Conservation (phyloP, 2,888 invertebrate genomes). For the Coleophora flavipennella region DNA sequence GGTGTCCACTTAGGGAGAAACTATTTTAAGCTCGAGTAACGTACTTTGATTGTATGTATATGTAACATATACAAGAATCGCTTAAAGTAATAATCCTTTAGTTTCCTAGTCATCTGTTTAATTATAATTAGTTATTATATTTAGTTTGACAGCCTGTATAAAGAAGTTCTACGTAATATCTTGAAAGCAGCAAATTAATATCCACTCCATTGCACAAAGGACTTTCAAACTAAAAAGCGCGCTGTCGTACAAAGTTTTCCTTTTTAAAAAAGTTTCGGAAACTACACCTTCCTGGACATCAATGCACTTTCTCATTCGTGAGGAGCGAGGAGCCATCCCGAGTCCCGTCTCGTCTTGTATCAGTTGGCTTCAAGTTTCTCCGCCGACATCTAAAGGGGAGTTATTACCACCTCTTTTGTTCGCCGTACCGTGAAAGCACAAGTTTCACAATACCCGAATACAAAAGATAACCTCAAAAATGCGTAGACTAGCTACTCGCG, state of each 20-base stretch:
- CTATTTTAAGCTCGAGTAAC: no score
- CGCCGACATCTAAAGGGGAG: conserved; percentile 30
- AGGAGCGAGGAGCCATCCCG: conserved; percentile 28
- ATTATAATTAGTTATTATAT: no score
- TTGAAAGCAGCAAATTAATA: conserved; percentile 1
- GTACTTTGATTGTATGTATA: no score
- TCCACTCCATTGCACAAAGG: conserved; percentile 1
- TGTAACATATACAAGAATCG: no score
- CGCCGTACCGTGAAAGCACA: conserved; percentile 43
- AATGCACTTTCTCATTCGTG: conserved; percentile 46
- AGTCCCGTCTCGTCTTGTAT: conserved; percentile 25
- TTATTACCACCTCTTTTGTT: conserved; percentile 58
- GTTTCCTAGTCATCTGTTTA: no score
- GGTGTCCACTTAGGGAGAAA: no score
- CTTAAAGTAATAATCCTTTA: no score
- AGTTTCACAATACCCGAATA: conserved; percentile 44
- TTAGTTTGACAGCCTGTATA: background rate
- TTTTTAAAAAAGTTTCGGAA: conserved; percentile 41
- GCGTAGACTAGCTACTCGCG: conserved; percentile 5
- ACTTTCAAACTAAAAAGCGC: background rate
- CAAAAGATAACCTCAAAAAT: conserved; percentile 28
- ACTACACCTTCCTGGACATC: conserved; percentile 50
- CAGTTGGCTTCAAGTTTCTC: conserved; percentile 31
- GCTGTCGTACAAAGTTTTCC: conserved; percentile 32
- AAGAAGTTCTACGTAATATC: background rate